Evolutionary conservation across 1,140 invertebrate genomes (phyloP), one percentile per base, ranked within the genome.

Genomic region (Drosophila lini): DNA sequence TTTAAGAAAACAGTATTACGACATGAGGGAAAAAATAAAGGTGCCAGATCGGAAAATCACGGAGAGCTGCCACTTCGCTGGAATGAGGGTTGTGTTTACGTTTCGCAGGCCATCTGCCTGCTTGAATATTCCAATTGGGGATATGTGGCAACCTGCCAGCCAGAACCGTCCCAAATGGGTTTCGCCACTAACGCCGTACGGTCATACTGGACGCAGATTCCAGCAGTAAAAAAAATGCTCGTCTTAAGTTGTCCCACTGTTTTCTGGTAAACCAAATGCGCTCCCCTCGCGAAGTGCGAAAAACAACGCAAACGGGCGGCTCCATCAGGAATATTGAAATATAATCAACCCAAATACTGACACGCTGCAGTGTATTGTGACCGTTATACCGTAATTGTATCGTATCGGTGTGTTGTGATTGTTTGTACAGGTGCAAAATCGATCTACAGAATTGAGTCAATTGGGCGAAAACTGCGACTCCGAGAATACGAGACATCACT

Each of bases 401-500:
- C 52, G 52, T 55, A 67, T 52, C 50, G 15, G 40, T 44, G 53
- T 77, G 74, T 77, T 77, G 74, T 77, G 74, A 76, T 77, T 77
- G 74, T 77, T 77, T 68, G 73, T 77, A 65, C 74, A 77, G 74
- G 74, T 77, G 74, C 50, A 68, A 77, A 77, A 77, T 77, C 74
- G 74, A 77, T 77, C 63, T 77, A 47, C 36, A 42, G 53, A 68
- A 60, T 59, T 59, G 55, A 69, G 40, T 40, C 38, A 69, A 73
- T 60, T 61, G 22, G 15, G 25, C 36, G 28, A 48, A 58, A 70
- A 69, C 64, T 57, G 65, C 64, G 48, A 68, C 68, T 47, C 52
- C 9, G 34, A 38, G 52, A 38, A 55, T 25, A 38, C 48, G 28
- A 70, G 61, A 57, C 64, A 52, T 53, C 61, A 32, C 62, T 61